Base-by-base conservation (phyloP, 2,113 vertebrate species). In the Chionis minor region DNA sequence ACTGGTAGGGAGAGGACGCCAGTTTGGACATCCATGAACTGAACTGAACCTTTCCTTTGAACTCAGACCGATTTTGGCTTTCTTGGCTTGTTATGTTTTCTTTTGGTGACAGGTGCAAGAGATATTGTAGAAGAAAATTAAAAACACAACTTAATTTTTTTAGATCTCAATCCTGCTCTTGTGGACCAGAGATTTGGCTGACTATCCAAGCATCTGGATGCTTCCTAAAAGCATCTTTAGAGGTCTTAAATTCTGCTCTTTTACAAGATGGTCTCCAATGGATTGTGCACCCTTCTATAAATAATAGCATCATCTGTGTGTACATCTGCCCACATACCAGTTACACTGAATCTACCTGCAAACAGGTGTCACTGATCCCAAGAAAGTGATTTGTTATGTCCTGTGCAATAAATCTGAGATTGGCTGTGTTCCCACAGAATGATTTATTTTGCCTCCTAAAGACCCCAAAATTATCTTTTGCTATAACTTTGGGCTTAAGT, bases 121-220 rank as follows among this genome's bases (percentile, higher is more conserved):
- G 38, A 72, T 70, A 83, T 40, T 73, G 58, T 40, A 85, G 74
- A 49, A 91, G 62, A 94, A 95, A 96, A 97, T 90, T 91, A 55
- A 92, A 94, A 96, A 87, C 78, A 87, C n/a, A 49, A 62, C 19
- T 27, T 62, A 35, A 8, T 71, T 56, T 90, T 88, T 67, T 66
- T 54, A 87, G 45, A 94, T 96, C 42, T 90, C 9, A 20, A 51
- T 89, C 51, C 54, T 92, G 54, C 42, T 77, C 55, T 91, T 78
- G 62, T 85, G 61, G 58, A 86, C 71, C 74, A 94, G 89, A 95
- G 66, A 87, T 95, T 94, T 96, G 81, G 84, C 91, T 92, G 67
- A 47, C 28, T 73, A 77, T 55, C 32, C 71, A 94, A 90, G 81
- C 91, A 92, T 82, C 91, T 96, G 91, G 81, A 91, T 73, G 51